phyloP scores from a whole-genome alignment of 2,888 invertebrate genomes.

The Dioctria rufipes region DNA sequence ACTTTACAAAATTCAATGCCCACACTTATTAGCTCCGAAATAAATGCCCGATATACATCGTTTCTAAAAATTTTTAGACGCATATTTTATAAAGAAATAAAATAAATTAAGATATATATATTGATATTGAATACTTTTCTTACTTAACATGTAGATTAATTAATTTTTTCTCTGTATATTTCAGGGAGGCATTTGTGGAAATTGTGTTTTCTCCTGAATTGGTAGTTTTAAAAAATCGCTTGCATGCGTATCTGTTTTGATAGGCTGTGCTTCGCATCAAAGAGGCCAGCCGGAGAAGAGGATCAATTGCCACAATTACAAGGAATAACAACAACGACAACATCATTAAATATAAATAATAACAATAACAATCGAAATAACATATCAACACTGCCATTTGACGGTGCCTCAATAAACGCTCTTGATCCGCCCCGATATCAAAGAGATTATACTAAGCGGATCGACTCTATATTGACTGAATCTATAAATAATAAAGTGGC shows the following conservation, averaged over 20 bases:
- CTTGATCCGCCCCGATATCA: slow-evolving; percentile 56
- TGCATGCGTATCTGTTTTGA: slow-evolving; percentile 95
- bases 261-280: slow-evolving; percentile 91
- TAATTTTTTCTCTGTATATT: slow-evolving; percentile 58
- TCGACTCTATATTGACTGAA: slow-evolving; percentile 48
- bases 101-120: no score
- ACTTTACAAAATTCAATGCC: no score
- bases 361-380: slow-evolving; percentile 60
- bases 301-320: slow-evolving; percentile 70
- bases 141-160: no score
- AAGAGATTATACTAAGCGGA: slow-evolving; percentile 49
- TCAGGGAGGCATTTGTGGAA: slow-evolving; percentile 64
- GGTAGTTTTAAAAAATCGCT: slow-evolving; percentile 73
- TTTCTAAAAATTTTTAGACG: no score
- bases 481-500: slow-evolving; percentile 62
- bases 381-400: slow-evolving; percentile 55
- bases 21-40: no score
- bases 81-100: no score
- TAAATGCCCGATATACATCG: no score
- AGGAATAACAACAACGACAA: slow-evolving; percentile 63
- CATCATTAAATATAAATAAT: slow-evolving; percentile 50
- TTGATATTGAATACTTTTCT: no score
- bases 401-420: slow-evolving; percentile 56
- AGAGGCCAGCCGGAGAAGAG: slow-evolving; percentile 86
- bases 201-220: slow-evolving; percentile 64